Evolutionary conservation across 2,113 vertebrate species (phyloP).

Genomic region (Cynocephalus volans): DNA sequence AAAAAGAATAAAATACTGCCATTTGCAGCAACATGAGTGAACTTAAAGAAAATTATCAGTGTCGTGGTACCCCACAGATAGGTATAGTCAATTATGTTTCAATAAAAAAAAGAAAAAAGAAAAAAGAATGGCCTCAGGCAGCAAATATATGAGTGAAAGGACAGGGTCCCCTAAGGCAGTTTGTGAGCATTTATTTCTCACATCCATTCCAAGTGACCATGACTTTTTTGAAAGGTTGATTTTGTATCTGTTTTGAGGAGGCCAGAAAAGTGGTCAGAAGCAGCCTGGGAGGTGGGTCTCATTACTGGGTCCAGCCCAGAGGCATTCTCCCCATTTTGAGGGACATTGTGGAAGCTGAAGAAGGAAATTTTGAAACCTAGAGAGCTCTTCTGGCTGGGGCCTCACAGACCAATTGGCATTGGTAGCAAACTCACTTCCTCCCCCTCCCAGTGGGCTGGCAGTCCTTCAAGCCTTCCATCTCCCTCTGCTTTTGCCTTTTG

Average conservation of each 20-base stretch:
- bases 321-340: neutral
- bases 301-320: neutral
- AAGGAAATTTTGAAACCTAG: constrained; percentile 15
- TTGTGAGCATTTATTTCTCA: neutral
- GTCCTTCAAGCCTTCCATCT: neutral
- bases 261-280: neutral
- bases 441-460: neutral
- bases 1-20: no score
- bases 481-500: neutral
- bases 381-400: neutral
- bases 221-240: neutral
- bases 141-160: neutral
- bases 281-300: neutral
- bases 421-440: neutral
- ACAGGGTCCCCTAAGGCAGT: neutral
- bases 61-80: no score
- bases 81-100: no score
- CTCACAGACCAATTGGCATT: neutral
- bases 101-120: neutral
- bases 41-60: no score
- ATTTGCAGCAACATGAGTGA: no score
- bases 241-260: neutral
- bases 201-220: neutral
- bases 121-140: neutral
- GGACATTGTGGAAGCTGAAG: neutral